Evolutionary conservation across 1,140 invertebrate genomes (phyloP), one percentile per base, ranked within the genome.

Genomic region (Cydia amplana): DNA sequence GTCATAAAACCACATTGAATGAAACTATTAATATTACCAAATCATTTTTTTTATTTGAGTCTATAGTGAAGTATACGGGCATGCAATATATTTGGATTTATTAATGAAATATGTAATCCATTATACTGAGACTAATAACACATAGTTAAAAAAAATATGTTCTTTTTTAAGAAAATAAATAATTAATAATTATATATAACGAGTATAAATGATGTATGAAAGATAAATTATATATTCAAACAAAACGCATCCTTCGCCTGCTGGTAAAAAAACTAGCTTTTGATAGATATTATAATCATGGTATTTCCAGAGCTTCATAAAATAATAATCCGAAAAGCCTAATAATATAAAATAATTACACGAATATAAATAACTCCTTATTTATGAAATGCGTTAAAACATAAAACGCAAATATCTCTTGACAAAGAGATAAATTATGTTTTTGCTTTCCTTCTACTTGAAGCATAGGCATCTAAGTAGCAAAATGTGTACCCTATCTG

Each of bases 401-500:
- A 55, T 78, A 76, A 79, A 81, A 79, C 76, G 70, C 46, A 78
- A 80, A 79, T 74, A 74, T 80, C 70, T 75, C 75, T 51, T 72
- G 67, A 72, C 74, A 80, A 74, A 46, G 81, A 79, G 82, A 82
- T 80, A 83, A 82, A 82, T 82, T 78, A 80, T 64, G 64, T 79
- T 78, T 76, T 77, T 79, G 73, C 78, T 75, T 70, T 36, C 40
- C 73, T 77, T 80, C 80, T 78, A 73, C 78, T 77, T 87, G 85
- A 87, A 87, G 85, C 85, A 90, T 87, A 86, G 78, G 80, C 82
- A 78, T 81, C 88, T 91, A 91, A 92, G 90, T 92, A 86, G 87
- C 82, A 90, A 92, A 90, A 87, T 90, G 86, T 92, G 90, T 92
- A 90, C 77, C 78, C 86, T 87, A 87, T 88, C 87, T 82, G 74